phyloP scores from a whole-genome alignment of 2,888 invertebrate genomes.

The Microplitis manilae region DNA sequence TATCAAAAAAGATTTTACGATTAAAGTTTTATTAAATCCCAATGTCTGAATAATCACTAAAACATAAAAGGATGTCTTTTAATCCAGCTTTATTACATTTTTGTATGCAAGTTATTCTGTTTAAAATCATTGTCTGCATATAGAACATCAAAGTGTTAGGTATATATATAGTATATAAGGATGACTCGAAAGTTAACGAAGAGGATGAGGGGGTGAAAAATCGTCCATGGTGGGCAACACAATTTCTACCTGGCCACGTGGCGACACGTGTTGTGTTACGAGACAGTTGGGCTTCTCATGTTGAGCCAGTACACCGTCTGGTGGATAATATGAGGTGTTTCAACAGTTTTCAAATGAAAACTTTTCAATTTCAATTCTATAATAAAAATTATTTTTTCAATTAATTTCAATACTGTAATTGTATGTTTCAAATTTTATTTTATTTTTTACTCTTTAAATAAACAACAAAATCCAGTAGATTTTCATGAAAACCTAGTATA shows the following conservation, averaged over 20 bases:
- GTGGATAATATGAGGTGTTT: slow-evolving; percentile 47
- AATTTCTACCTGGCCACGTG: slow-evolving; percentile 63
- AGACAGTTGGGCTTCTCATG: slow-evolving; percentile 48
- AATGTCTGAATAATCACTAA: not conserved
- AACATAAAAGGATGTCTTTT: slow-evolving; percentile 10
- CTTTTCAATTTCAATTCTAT: not conserved
- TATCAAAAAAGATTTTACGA: not conserved
- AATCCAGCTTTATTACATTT: slow-evolving; percentile 47
- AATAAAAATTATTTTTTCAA: not conserved
- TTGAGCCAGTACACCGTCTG: slow-evolving; percentile 52
- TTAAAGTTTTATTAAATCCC: not conserved
- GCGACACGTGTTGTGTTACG: slow-evolving; percentile 58
- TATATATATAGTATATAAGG: slow-evolving; percentile 42
- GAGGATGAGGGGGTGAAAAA: slow-evolving; percentile 49
- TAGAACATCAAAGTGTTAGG: slow-evolving; percentile 53
- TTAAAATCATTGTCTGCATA: slow-evolving; percentile 17
- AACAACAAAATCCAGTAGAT: no score
- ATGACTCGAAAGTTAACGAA: slow-evolving; percentile 28
- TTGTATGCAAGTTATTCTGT: slow-evolving; percentile 11
- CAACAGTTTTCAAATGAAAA: slow-evolving; percentile 23
- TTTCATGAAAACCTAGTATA: no score
- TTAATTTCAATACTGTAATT: not conserved
- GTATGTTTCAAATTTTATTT: not conserved
- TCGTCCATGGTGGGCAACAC: slow-evolving; percentile 52
- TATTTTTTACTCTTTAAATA: not conserved